Evolutionary conservation across 2,113 vertebrate species (phyloP), one percentile per base, ranked within the genome.

Genomic region (Limanda limanda): DNA sequence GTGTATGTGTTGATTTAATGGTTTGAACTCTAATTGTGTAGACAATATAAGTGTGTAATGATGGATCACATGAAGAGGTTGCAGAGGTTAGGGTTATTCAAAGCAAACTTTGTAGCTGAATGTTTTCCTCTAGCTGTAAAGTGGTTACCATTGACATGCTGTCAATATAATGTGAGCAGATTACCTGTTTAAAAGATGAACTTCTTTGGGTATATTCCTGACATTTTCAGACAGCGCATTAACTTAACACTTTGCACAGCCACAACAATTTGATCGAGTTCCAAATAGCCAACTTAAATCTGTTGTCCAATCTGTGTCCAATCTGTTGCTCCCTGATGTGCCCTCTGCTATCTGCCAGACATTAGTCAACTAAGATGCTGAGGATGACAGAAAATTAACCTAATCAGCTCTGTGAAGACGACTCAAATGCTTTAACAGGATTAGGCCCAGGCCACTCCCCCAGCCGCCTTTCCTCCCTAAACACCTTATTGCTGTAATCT

Each of bases 371-470:
- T 76, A 74, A 89, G 81, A 47, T 74, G 78, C 67, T 82, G 78
- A 69, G 68, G 62, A 79, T 69, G 83, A 84, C 81, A 82, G 78
- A 73, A 88, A 82, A 85, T 77, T 83, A 76, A 81, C 78, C 75
- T 93, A 92, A 94, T 90, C 62, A 84, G 88, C 87, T 93, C 83
- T 88, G 76, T 91, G 70, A 89, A 92, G 91, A 90, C 57, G 65
- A 90, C 82, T 91, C 64, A 88, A 83, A 91, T 87, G 83, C 89
- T 86, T 68, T 93, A 94, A 95, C 65, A 7, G 85, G 94, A 95
- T 94, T 92, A 92, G 69, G 71, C 40, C 14, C 15, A 71, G 73
- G 82, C 79, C 87, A 71, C 79, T 51, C 87, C 90, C 77, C 59
- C 27, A 8, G 67, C 70, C 52, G 74, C 79, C 81, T 76, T 88